Evolutionary conservation across 2,888 invertebrate species (phyloP), one percentile per base, ranked within the genome.

Genomic region (Eretmocerus hayati): DNA sequence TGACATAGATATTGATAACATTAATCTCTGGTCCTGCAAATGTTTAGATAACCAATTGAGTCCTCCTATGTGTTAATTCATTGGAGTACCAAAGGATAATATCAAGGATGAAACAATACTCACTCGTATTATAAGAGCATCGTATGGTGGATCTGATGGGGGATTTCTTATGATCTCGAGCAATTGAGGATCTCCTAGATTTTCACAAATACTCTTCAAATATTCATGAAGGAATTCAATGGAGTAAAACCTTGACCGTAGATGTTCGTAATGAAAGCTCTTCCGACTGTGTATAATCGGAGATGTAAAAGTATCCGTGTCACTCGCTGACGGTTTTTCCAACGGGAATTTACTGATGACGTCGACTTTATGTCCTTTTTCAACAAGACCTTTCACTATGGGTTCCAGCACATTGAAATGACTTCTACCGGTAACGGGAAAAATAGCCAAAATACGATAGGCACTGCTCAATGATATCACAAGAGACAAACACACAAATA

Each of bases 321-420:
- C 44, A 32, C 45, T 52, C n/a, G 31, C 23, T 5, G 41, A 32
- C 3, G 22, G 37, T 18, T 48, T 20, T 13, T 33, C 36, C 20
- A 37, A 5, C 18, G 26, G 22, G 30, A 42, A 52, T 32, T 48
- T 42, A 11, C 42, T 38, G 13, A 48, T 37, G 4, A 52, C 45
- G 9, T 52, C 52, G 8, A 52, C 45, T 21, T 48, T 33, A 33
- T 52, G 52, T 4, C 48, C 52, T 16, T 18, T 22, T 5, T 5
- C 16, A 3, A 45, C 45, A 5, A 48, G 5, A 2, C 18, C 44
- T 37, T 52, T 44, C 5, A 15, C 31, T 2, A 42, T n/a, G 11
- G 18, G 23, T 13, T 44, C 19, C 4, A 42, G 19, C 6, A 52
- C 40, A 4, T 20, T 35, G 16, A 22, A 13, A 19, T 52, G 48